These are phyloP conservation scores for Parasteatoda tepidariorum DNA, from an alignment of 1,140 invertebrate species.

Conservation along the genomic window DNA sequence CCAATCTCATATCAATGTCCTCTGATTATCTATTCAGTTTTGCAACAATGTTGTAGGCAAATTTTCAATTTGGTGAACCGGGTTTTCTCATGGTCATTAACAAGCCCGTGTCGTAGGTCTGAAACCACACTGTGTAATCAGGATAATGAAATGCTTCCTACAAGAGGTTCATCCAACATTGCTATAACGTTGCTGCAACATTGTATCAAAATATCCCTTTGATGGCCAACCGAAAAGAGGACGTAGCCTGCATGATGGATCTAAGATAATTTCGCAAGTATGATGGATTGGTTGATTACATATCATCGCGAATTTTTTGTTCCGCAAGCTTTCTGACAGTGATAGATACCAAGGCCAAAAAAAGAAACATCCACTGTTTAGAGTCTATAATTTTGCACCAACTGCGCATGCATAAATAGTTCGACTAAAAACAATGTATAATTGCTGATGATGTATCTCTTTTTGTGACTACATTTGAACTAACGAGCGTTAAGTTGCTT, in stretches of 20 bases:
- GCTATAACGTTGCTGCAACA: conserved; percentile 13
- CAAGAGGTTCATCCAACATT: not conserved
- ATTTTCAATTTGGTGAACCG: not conserved
- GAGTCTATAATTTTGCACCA: conserved; percentile 30
- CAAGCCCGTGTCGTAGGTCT: too few relatives aligned
- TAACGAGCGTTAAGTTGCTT: too few relatives aligned
- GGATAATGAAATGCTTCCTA: not conserved
- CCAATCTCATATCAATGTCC: too few relatives aligned
- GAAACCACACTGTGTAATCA: not conserved
- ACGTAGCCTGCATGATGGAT: conserved; percentile 13
- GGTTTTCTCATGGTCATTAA: not conserved
- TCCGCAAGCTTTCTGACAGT: conserved; percentile 17
- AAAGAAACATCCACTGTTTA: not conserved
- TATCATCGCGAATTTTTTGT: conserved; percentile 47
- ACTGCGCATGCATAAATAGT: conserved; percentile 35
- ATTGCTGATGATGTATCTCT: too few relatives aligned
- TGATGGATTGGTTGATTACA: conserved; percentile 53
- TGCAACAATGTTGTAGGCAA: too few relatives aligned
- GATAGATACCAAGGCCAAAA: conserved; percentile 45
- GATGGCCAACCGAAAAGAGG: not conserved
- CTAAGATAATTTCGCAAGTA: conserved; percentile 29
- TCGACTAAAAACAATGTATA: not conserved
- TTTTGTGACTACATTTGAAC: too few relatives aligned
- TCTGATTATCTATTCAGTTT: too few relatives aligned
- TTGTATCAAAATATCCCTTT: conserved; percentile 19